phyloP scores from a whole-genome alignment of 1,140 invertebrate species.

The Aphelinus atriplicis region DNA sequence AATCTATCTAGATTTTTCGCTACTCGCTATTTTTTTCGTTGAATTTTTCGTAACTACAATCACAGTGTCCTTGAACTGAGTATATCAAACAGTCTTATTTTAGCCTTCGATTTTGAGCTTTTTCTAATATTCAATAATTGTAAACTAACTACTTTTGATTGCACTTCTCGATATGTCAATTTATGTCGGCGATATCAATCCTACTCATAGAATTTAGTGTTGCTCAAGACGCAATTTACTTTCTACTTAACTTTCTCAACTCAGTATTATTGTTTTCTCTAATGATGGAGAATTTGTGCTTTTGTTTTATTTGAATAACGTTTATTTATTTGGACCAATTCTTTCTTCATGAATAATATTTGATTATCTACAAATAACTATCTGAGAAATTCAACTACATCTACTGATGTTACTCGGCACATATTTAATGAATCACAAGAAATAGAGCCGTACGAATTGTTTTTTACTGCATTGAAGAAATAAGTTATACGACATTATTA shows the following conservation, averaged over 20 bases:
- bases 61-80: conserved; percentile 63
- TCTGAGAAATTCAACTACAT: no score
- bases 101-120: conserved; percentile 49
- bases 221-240: no score
- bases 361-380: no score
- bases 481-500: no score
- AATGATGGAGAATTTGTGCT: no score
- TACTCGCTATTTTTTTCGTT: conserved; percentile 43
- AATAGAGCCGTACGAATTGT: conserved; percentile 2
- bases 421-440: conserved; percentile 29
- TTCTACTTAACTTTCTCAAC: no score
- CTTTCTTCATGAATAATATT: no score
- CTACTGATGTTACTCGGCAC: background rate
- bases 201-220: no score
- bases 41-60: conserved; percentile 54
- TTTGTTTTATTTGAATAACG: no score
- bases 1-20: conserved; percentile 39
- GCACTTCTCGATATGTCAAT: conserved; percentile 53
- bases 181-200: background rate
- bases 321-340: no score
- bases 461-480: no score
- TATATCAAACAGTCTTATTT: conserved; percentile 53
- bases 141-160: conserved; percentile 53
- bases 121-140: conserved; percentile 24
- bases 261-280: no score